phyloP scores from a whole-genome alignment of 2,797 vertebrate genomes.

The Dendrocincla fuliginosa region DNA sequence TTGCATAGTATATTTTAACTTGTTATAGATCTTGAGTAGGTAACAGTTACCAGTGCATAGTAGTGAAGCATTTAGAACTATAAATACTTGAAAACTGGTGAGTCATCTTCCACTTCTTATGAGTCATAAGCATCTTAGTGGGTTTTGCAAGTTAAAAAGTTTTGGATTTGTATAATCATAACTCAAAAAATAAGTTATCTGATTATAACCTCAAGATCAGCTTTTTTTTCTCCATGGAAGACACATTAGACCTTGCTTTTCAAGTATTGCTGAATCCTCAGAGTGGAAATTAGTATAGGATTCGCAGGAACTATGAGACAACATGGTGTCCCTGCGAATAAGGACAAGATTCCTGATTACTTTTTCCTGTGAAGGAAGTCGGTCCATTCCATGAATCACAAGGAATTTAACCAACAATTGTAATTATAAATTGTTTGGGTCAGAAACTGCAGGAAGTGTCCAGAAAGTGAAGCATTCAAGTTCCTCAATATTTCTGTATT shows the following conservation, averaged over 20 bases:
- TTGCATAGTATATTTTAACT: not conserved
- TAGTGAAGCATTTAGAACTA: not conserved
- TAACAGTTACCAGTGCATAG: not conserved
- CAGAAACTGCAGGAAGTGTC: not conserved
- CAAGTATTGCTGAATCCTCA: not conserved
- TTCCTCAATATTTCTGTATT: not conserved
- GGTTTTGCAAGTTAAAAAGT: slow-evolving; percentile 2
- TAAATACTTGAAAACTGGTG: slow-evolving; percentile 40
- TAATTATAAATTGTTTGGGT: not conserved
- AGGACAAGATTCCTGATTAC: not conserved
- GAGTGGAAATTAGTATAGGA: not conserved
- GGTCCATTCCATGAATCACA: not conserved
- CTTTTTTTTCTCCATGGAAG: not conserved
- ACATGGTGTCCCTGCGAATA: not conserved
- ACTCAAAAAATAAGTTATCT: not conserved
- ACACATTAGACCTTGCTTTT: not conserved
- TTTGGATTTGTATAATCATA: not conserved
- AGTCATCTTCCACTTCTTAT: slow-evolving; percentile 46
- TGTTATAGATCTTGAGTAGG: not conserved
- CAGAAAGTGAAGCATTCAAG: not conserved
- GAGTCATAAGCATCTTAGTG: slow-evolving; percentile 16
- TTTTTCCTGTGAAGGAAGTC: not conserved
- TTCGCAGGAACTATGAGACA: not conserved
- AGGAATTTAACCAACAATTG: not conserved
- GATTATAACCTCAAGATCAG: not conserved